Evolutionary conservation across 1,140 invertebrate species (phyloP).

Genomic region (Drosophila saltans): DNA sequence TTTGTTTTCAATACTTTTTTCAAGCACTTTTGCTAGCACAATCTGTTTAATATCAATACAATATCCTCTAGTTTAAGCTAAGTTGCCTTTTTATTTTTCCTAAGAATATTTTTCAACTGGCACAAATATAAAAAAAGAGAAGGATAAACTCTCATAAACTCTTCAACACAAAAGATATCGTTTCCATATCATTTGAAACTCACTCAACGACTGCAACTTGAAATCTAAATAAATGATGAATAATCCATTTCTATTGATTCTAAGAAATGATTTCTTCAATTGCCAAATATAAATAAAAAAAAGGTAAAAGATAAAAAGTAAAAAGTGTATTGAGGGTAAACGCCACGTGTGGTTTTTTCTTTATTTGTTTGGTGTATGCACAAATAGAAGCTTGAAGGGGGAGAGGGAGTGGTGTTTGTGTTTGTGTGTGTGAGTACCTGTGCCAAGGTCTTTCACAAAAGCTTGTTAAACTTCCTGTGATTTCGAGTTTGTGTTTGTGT

Average conservation of each 20-base stretch:
- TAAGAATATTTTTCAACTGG: too few species aligned
- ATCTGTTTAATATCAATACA: too few species aligned
- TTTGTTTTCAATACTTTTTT: too few species aligned
- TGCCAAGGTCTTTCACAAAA: slow-evolving; percentile 31
- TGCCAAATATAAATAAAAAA: slow-evolving; percentile 11
- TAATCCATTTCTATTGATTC: slow-evolving; percentile 12
- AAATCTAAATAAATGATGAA: slow-evolving; percentile 10
- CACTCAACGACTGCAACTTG: neutral
- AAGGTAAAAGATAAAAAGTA: slow-evolving; percentile 5
- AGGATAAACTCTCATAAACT: neutral
- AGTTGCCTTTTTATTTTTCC: too few species aligned
- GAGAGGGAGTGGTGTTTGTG: slow-evolving; percentile 21
- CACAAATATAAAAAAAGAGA: too few species aligned
- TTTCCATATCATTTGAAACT: slow-evolving; percentile 5
- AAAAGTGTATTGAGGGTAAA: slow-evolving; percentile 13
- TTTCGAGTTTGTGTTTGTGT: neutral
- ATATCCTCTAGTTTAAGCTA: too few species aligned
- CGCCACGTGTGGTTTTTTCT: slow-evolving; percentile 13
- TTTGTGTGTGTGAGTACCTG: slow-evolving; percentile 40
- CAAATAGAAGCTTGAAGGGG: slow-evolving; percentile 16
- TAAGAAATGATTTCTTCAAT: slow-evolving; percentile 1
- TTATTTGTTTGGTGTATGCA: neutral
- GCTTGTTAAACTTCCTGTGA: slow-evolving; percentile 31
- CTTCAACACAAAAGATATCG: neutral
- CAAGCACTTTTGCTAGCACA: too few species aligned